Conservation (phyloP, 2,888 invertebrate species). For the Ormyrus rosae region DNA sequence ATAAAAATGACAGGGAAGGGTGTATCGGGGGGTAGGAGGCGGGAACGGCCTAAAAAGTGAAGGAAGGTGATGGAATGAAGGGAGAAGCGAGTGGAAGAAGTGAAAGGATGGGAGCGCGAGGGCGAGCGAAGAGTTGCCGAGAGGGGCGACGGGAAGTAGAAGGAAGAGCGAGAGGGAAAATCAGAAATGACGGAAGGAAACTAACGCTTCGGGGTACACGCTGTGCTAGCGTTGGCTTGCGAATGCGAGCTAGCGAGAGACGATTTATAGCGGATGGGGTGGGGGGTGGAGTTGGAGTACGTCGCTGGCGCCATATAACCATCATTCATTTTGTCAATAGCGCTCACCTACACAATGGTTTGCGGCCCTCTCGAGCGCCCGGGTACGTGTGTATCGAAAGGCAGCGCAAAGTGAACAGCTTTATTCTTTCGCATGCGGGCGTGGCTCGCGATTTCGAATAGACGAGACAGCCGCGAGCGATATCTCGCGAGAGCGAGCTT, state of each 20-base stretch:
- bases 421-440: slow-evolving; percentile 66
- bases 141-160: slow-evolving; percentile 1
- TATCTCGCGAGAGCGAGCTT: too few relatives aligned
- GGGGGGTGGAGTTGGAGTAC: slow-evolving; percentile 60
- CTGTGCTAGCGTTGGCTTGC: slow-evolving; percentile 57
- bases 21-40: neutral
- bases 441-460: slow-evolving; percentile 67
- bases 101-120: slow-evolving; percentile 33
- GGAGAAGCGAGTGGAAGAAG: slow-evolving; percentile 24
- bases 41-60: slow-evolving; percentile 31
- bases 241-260: slow-evolving; percentile 58
- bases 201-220: slow-evolving; percentile 58
- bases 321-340: slow-evolving; percentile 73
- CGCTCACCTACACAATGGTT: slow-evolving; percentile 67
- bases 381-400: slow-evolving; percentile 62
- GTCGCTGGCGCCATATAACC: slow-evolving; percentile 69
- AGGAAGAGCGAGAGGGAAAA: slow-evolving; percentile 53
- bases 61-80: slow-evolving; percentile 35
- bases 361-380: slow-evolving; percentile 40
- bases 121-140: slow-evolving; percentile 18
- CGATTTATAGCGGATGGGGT: slow-evolving; percentile 67
- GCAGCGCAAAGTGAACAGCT: slow-evolving; percentile 64
- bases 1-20: slow-evolving; percentile 22
- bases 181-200: slow-evolving; percentile 56
- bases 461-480: neutral